A percentile compares a stretch with the other conserved stretches of the same genome.
phyloP scores from a whole-genome alignment of 2,113 vertebrate species.

The Sisor rabdophorus region DNA sequence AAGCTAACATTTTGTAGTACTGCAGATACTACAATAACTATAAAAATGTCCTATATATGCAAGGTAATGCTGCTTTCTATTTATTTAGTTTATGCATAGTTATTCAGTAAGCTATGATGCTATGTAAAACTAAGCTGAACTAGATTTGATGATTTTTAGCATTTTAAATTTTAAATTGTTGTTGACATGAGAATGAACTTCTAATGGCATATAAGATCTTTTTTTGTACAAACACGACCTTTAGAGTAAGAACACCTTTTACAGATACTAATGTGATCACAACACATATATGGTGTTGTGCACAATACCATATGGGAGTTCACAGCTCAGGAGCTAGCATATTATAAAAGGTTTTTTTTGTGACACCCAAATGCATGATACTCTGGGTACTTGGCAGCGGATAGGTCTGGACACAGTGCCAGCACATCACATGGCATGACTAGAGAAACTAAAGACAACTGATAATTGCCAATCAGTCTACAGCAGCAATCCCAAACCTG shows the following conservation, averaged over 20 bases:
- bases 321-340: not conserved
- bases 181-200: not conserved
- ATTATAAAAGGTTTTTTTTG: not conserved
- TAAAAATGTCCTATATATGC: not conserved
- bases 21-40: not conserved
- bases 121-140: not conserved
- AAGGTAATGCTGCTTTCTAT: not conserved
- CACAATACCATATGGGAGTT: not conserved
- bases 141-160: not conserved
- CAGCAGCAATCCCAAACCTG: too few relatives aligned
- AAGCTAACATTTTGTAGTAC: slow-evolving; percentile 17
- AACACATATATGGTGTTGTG: slow-evolving; percentile 1
- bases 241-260: not conserved
- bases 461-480: too few relatives aligned
- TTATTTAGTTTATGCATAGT: not conserved
- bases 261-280: not conserved
- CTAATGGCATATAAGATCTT: not conserved
- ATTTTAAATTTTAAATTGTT: too few relatives aligned
- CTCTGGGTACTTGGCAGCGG: too few relatives aligned
- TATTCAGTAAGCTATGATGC: not conserved
- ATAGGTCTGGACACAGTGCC: too few relatives aligned
- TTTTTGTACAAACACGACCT: not conserved
- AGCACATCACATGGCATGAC: too few relatives aligned
- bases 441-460: too few relatives aligned
- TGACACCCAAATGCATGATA: too few relatives aligned